Evolutionary conservation across 2,113 vertebrate genomes (phyloP).

Genomic region (Limnothrissa miodon): DNA sequence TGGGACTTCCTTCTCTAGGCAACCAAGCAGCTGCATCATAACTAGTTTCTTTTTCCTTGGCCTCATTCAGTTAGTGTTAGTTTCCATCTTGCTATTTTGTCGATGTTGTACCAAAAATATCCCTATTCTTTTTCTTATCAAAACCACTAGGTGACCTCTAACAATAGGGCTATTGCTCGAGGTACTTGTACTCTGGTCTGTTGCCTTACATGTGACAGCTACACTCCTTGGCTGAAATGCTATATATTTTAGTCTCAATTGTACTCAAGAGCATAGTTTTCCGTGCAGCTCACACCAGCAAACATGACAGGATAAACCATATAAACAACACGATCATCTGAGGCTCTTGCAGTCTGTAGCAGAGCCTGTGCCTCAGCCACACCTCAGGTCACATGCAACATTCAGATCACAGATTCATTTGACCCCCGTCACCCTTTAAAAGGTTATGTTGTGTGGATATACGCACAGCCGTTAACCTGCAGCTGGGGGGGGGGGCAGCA

Average conservation of each 20-base stretch:
- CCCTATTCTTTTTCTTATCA: no score
- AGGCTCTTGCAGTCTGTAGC: neutral
- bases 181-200: neutral
- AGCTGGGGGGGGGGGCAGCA: constrained; percentile 18
- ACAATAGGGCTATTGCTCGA: no score
- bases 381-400: neutral
- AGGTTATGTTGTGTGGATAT: constrained; percentile 36
- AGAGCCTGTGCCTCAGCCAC: neutral
- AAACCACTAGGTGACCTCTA: no score
- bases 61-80: neutral
- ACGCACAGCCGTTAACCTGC: constrained; percentile 40
- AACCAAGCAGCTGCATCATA: neutral
- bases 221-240: neutral
- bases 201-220: neutral
- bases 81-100: no score
- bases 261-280: neutral
- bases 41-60: no score
- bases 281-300: neutral
- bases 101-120: no score
- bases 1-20: neutral
- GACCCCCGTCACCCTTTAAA: constrained; percentile 27
- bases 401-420: neutral
- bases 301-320: neutral
- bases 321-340: neutral
- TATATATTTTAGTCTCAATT: neutral